Evolutionary conservation across 35 echinoderm and acorn worm species (phyloP).

Genomic region (Patiria miniata): DNA sequence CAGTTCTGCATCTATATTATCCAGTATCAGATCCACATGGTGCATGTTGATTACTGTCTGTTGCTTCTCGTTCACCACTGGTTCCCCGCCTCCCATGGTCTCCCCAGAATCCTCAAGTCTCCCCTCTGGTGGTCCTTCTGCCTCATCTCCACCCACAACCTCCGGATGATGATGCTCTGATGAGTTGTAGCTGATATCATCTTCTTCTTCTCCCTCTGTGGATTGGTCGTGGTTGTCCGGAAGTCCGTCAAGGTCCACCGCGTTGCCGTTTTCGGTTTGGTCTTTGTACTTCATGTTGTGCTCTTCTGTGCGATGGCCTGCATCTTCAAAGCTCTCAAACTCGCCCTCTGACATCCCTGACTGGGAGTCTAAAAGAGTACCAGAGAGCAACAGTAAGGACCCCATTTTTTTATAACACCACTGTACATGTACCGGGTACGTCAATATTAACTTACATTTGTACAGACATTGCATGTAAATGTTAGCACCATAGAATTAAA

Average conservation of each 20-base stretch:
- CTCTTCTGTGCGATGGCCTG: not conserved
- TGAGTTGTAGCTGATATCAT: too few relatives aligned
- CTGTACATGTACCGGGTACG: not conserved
- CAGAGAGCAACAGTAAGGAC: not conserved
- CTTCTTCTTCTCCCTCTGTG: not conserved
- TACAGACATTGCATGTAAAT: not conserved
- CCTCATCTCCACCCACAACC: not conserved
- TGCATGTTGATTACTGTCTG: constrained; percentile 45
- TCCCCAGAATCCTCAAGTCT: not conserved
- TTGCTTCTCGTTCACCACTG: not conserved
- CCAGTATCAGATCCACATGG: constrained; percentile 91
- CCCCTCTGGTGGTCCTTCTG: not conserved
- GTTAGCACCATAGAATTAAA: not conserved
- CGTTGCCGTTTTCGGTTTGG: not conserved
- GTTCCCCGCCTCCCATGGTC: not conserved
- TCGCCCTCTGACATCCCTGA: not conserved
- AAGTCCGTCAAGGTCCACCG: not conserved
- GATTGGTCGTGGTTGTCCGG: not conserved
- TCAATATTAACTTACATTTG: not conserved
- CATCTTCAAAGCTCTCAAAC: not conserved
- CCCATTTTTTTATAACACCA: not conserved
- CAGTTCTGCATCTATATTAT: constrained; percentile 89
- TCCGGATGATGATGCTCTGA: too few relatives aligned
- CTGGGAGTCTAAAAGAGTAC: not conserved
- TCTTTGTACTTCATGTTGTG: not conserved